phyloP scores from a whole-genome alignment of 2,888 invertebrate genomes.

The Tetramorium bicarinatum region DNA sequence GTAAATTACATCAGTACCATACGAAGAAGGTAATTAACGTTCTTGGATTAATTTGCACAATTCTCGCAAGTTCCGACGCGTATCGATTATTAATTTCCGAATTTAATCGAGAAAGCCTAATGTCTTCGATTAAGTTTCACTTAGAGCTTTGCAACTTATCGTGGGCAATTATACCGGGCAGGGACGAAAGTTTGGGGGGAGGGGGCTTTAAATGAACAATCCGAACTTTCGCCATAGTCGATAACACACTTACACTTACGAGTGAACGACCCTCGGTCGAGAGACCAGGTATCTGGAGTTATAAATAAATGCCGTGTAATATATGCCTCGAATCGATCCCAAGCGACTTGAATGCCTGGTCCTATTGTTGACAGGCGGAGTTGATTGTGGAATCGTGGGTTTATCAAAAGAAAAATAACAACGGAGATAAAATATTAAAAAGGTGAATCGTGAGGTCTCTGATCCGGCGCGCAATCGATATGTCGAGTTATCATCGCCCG shows the following conservation, averaged over 20 bases:
- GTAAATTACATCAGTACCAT: neutral
- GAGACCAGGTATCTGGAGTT: slow-evolving; percentile 34
- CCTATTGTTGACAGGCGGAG: slow-evolving; percentile 1
- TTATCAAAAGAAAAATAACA: neutral
- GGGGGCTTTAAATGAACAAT: slow-evolving; percentile 37
- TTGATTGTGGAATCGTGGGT: neutral
- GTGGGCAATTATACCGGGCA: neutral
- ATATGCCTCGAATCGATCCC: slow-evolving; percentile 37
- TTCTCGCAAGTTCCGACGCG: neutral
- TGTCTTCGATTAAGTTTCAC: slow-evolving; percentile 36
- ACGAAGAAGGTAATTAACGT: neutral
- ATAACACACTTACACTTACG: slow-evolving; percentile 47
- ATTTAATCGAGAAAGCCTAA: neutral
- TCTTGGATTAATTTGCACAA: neutral
- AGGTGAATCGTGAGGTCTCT: neutral
- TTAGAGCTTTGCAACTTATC: neutral
- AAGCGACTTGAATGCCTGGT: slow-evolving; percentile 35
- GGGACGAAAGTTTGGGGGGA: neutral
- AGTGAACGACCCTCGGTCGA: slow-evolving; percentile 46
- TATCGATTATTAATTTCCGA: neutral
- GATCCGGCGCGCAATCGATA: neutral
- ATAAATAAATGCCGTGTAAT: slow-evolving; percentile 45
- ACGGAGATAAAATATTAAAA: neutral
- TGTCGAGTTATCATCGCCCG: slow-evolving; percentile 24
- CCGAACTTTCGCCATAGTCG: slow-evolving; percentile 38